phyloP scores from a whole-genome alignment of 35 echinoderm and acorn worm genomes.

The Hemicentrotus pulcherrimus region DNA sequence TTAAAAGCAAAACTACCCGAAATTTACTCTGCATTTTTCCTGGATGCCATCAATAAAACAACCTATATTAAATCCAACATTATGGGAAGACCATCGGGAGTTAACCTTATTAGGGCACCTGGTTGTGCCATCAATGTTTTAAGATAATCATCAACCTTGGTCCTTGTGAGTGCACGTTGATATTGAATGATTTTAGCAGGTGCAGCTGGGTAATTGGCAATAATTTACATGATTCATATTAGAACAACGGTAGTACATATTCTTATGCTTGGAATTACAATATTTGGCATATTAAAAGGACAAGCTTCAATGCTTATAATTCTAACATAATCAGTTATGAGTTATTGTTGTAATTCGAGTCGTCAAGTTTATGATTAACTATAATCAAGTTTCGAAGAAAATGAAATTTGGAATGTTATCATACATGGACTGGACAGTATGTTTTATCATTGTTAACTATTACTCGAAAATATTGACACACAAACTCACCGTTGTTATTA shows the following conservation, averaged over 20 bases:
- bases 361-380: too few relatives aligned
- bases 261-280: too few relatives aligned
- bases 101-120: not conserved
- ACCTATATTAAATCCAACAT: not conserved
- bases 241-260: not conserved
- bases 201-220: not conserved
- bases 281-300: too few relatives aligned
- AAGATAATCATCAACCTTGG: not conserved
- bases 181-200: conserved; percentile 1
- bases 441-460: too few relatives aligned
- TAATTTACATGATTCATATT: not conserved
- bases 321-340: too few relatives aligned
- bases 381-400: too few relatives aligned
- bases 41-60: not conserved
- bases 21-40: not conserved
- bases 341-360: too few relatives aligned
- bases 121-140: not conserved
- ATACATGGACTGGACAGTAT: too few relatives aligned
- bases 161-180: not conserved
- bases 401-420: too few relatives aligned
- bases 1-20: not conserved
- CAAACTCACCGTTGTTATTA: too few relatives aligned
- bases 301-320: too few relatives aligned
- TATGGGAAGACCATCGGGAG: not conserved
- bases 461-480: too few relatives aligned